Conservation (phyloP, 1,140 invertebrate species). For the Trachelipus rathkii region DNA sequence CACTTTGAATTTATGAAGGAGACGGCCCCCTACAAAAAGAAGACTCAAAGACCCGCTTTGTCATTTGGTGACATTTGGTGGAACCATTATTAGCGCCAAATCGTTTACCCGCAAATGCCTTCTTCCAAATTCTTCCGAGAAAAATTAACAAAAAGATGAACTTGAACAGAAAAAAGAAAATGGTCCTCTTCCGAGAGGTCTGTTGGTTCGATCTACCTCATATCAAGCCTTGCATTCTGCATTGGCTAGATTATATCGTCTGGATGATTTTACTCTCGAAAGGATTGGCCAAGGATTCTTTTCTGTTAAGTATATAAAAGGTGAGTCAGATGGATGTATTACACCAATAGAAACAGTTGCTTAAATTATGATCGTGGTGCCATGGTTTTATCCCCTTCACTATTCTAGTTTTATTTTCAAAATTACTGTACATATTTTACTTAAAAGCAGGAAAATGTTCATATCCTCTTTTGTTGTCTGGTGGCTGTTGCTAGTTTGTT, state of each 20-base stretch:
- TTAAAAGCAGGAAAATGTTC: no score
- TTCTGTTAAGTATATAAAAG: conserved; percentile 93
- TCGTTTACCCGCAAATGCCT: not conserved
- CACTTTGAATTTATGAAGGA: not conserved
- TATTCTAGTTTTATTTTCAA: no score
- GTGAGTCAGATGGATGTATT: conserved; percentile 63
- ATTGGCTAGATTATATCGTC: conserved; percentile 80
- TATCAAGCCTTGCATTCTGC: conserved; percentile 55
- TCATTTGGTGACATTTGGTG: not conserved
- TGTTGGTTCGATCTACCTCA: conserved; percentile 42
- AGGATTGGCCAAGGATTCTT: conserved; percentile 93
- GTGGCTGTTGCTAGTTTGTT: no score
- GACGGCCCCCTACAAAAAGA: not conserved
- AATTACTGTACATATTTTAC: no score
- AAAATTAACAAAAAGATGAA: not conserved
- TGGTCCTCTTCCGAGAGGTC: conserved; percentile 6
- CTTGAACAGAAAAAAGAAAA: not conserved
- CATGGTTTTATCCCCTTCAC: no score
- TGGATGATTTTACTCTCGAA: conserved; percentile 88
- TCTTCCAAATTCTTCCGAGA: not conserved
- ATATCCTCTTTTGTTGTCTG: no score
- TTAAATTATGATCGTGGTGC: no score
- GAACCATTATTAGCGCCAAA: no score
- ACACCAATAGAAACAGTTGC: no score
- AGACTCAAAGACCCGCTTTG: not conserved